These are phyloP conservation scores for Pluvialis apricaria DNA, from an alignment of 2,113 vertebrate genomes.

Conservation along the genomic window DNA sequence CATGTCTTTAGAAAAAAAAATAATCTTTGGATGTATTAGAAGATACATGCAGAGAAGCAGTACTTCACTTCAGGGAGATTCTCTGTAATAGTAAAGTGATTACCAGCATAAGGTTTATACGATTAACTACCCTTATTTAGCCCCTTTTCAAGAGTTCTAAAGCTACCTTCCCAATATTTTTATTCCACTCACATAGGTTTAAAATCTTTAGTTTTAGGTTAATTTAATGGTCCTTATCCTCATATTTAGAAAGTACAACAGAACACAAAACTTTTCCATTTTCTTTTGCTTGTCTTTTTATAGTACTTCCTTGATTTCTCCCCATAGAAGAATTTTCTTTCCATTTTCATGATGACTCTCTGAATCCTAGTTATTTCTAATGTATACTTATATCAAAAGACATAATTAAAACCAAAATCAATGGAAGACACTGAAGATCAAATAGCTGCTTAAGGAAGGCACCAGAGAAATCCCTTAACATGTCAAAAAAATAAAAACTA, in stretches of 20 bases:
- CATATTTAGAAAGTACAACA: neutral
- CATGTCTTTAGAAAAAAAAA: neutral
- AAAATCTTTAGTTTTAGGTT: neutral
- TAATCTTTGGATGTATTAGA: neutral
- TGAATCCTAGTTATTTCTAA: neutral
- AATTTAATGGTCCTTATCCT: neutral
- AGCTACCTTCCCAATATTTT: neutral
- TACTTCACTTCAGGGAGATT: neutral
- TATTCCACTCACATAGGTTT: neutral
- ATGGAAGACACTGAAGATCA: neutral
- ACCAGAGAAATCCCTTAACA: neutral
- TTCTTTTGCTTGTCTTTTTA: neutral
- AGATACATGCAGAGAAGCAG: neutral
- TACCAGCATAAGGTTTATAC: neutral
- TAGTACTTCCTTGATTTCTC: neutral
- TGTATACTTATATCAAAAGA: neutral
- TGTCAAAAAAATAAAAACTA: neutral
- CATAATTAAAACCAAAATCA: neutral
- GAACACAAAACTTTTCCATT: neutral
- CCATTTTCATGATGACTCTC: neutral
- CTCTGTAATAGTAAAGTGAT: neutral
- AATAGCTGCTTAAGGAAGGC: neutral
- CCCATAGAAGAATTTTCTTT: neutral
- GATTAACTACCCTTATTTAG: neutral
- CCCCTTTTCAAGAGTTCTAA: neutral